Base-by-base conservation (phyloP, 2,113 vertebrate species). In the Penelope pileata region DNA sequence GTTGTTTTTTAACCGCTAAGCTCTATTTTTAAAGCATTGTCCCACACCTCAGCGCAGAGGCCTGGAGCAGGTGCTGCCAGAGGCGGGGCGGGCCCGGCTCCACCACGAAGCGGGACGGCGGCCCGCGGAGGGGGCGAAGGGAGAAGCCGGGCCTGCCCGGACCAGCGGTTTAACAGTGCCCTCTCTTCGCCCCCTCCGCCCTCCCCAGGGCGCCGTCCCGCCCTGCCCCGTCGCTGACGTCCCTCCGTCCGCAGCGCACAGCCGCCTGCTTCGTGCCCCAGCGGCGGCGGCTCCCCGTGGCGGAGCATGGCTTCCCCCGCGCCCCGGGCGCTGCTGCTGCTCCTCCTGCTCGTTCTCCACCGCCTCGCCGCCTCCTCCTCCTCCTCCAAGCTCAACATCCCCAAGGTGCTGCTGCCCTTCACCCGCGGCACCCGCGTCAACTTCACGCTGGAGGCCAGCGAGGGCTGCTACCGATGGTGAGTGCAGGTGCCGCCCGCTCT, bases 391-490 rank as follows among this genome's bases (percentile, higher is more conserved):
- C 97, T 99, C 45, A 99, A 99, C 90, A 98, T 98, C 9, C 99
- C 99, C 78, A 99, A 99, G 96, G 98, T 99, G 83, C 94, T 99
- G 94, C 96, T 99, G 17, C 99, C 99, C 21, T 98, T 99, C 77
- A 97, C 99, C 34, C 98, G 99, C 77, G 95, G 97, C 74, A 99
- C 99, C 45, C 97, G 96, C 75, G 98, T 99, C 51, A 98, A 99
- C 98, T 99, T 99, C 97, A 99, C 99, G 11, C 89, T 99, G 97
- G 98, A 99, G 94, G 98, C 98, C 29, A 99, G 98, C 21, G 98
- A 99, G 45, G 99, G 99, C 70, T 99, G 99, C 97, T 99, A 99
- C 97, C 98, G 98, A 98, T 99, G 99, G 99, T 99, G 96, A 99
- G 99, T 98, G 91, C 26, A 67, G 56, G 89, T 68, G 93, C 78